phyloP scores from a whole-genome alignment of 2,888 invertebrate species.

The Polyommatus iphigenia region DNA sequence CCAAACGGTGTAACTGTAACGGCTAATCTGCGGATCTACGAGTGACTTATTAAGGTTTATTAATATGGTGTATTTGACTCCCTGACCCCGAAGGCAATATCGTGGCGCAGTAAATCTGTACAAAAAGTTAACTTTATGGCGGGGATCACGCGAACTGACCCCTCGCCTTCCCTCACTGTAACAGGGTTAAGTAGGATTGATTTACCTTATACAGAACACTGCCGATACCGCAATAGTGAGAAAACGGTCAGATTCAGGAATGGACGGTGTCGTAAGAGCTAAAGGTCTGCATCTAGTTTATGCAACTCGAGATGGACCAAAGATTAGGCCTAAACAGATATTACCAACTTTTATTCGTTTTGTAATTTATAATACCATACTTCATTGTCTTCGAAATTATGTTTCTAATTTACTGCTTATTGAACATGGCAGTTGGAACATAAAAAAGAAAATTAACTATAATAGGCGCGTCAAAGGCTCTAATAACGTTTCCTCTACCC shows the following conservation, averaged over 20 bases:
- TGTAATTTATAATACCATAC: not conserved
- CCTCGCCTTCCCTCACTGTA: conserved; percentile 57
- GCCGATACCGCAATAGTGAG: conserved; percentile 17
- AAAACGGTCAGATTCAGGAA: conserved; percentile 9
- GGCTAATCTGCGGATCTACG: conserved; percentile 51
- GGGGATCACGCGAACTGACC: conserved; percentile 72
- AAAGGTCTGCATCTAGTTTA: conserved; percentile 13
- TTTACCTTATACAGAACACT: conserved; percentile 28
- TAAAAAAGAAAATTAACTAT: not conserved
- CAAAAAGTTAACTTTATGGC: conserved; percentile 71
- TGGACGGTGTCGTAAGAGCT: not conserved
- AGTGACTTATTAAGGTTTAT: conserved; percentile 67
- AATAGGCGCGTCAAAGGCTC: not conserved
- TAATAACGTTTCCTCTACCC: conserved; percentile 6
- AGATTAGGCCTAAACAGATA: not conserved
- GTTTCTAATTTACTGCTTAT: not conserved
- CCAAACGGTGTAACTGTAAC: conserved; percentile 46
- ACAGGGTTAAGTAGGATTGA: conserved; percentile 38
- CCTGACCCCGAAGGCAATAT: conserved; percentile 66
- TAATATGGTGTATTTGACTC: conserved; percentile 65
- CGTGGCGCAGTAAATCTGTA: conserved; percentile 63
- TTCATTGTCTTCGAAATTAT: not conserved
- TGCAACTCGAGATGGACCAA: not conserved
- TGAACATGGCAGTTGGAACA: not conserved
- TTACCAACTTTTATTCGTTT: not conserved